Evolutionary conservation across 2,113 vertebrate species (phyloP).

Genomic region (Xiphorhynchus elegans): DNA sequence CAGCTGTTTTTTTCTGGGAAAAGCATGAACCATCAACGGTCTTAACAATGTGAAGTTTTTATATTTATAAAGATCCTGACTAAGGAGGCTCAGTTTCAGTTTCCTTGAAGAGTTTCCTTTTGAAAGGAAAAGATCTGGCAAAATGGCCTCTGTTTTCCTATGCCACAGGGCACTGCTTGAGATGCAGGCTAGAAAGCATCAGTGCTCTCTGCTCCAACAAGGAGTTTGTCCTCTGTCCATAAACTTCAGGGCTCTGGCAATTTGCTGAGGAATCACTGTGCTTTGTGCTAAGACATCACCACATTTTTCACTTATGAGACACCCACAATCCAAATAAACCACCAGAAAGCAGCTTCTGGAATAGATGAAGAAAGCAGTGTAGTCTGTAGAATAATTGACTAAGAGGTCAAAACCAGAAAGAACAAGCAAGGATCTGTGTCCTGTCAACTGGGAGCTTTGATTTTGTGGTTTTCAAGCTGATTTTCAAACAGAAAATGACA

Average conservation of each 20-base stretch:
- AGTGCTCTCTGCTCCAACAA: background rate
- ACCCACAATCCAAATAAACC: background rate
- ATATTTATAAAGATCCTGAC: background rate
- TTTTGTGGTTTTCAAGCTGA: background rate
- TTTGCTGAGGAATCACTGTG: background rate
- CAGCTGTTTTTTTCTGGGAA: background rate
- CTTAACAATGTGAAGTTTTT: background rate
- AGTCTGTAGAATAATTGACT: background rate
- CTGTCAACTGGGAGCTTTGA: background rate
- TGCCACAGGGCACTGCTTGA: background rate
- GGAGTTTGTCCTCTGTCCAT: background rate
- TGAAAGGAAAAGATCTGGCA: background rate
- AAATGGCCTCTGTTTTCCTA: background rate
- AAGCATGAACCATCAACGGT: fast-evolving
- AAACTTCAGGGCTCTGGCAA: background rate
- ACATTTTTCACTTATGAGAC: background rate
- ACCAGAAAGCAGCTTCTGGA: background rate
- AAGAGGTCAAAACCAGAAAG: background rate
- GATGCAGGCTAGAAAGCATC: background rate
- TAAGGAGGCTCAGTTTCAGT: background rate
- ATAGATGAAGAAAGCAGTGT: background rate
- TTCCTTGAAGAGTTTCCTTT: background rate
- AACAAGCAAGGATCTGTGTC: background rate
- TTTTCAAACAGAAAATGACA: conserved; percentile 4
- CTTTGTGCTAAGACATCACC: background rate